Evolutionary conservation across 2,888 invertebrate species (phyloP).

Genomic region (Leptogaster cylindrica): DNA sequence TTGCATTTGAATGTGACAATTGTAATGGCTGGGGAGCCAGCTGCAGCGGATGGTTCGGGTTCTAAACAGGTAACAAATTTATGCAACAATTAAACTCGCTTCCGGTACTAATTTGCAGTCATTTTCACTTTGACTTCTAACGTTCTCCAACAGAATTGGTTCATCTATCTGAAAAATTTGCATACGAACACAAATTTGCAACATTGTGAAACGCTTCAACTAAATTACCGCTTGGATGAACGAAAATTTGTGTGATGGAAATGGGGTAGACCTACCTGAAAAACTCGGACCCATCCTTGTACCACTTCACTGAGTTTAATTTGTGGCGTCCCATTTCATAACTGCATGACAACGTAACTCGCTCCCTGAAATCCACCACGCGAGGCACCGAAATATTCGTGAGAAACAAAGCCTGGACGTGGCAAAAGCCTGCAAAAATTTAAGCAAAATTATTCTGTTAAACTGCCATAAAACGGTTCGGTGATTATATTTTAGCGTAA

Average conservation of each 20-base stretch:
- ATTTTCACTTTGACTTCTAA: constrained; percentile 22
- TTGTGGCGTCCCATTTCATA: constrained; percentile 62
- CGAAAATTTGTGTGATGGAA: neutral
- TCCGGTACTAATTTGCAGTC: constrained; percentile 13
- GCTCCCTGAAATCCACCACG: constrained; percentile 61
- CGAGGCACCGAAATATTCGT: constrained; percentile 61
- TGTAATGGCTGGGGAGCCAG: neutral
- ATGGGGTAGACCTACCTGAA: constrained; percentile 56
- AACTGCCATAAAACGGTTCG: constrained; percentile 33
- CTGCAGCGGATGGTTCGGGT: constrained; percentile 7
- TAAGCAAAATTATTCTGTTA: constrained; percentile 31
- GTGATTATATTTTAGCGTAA: constrained; percentile 31
- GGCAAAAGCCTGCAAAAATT: constrained; percentile 42
- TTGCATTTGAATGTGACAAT: neutral
- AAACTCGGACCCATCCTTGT: constrained; percentile 62
- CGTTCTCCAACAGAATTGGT: neutral
- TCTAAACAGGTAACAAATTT: constrained; percentile 23
- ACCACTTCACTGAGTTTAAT: constrained; percentile 62
- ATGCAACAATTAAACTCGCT: constrained; percentile 17
- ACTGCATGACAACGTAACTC: constrained; percentile 61
- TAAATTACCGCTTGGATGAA: constrained; percentile 19
- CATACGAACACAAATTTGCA: neutral
- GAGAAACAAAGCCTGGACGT: constrained; percentile 57
- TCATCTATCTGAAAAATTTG: constrained; percentile 18
- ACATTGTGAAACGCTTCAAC: constrained; percentile 7